These are phyloP conservation scores for Hylaeus anthracinus DNA, from an alignment of 1,140 invertebrate species.

Conservation along the genomic window DNA sequence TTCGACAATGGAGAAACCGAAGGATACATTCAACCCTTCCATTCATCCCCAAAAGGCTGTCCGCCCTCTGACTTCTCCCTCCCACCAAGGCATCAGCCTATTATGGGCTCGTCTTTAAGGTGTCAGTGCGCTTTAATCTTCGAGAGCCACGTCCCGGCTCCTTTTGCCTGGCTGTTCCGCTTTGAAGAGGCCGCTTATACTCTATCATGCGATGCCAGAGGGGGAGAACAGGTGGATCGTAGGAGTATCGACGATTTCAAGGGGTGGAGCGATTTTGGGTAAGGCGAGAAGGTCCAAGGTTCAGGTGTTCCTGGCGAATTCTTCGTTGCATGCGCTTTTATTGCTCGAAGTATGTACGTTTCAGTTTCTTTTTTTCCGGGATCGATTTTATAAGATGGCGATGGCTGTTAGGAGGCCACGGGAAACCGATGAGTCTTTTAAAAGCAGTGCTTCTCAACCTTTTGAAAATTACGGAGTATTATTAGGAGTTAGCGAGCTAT, in stretches of 20 bases:
- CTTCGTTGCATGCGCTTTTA: slow-evolving; percentile 16
- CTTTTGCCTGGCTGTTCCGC: slow-evolving; percentile 30
- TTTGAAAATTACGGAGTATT: no score
- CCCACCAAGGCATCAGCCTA: not conserved
- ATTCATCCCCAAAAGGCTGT: not conserved
- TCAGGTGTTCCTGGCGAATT: slow-evolving; percentile 38
- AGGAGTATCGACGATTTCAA: slow-evolving; percentile 66
- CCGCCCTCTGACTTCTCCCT: not conserved
- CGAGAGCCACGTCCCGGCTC: not conserved
- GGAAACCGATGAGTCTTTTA: not conserved
- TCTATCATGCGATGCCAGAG: slow-evolving; percentile 60
- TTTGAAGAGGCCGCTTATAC: slow-evolving; percentile 39
- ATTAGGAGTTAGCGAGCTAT: no score
- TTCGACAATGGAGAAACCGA: not conserved
- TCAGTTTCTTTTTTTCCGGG: not conserved
- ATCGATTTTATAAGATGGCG: not conserved
- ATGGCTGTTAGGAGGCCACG: not conserved
- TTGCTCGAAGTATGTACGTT: not conserved
- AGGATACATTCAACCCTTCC: slow-evolving; percentile 14
- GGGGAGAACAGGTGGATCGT: slow-evolving; percentile 72
- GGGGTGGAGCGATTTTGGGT: slow-evolving; percentile 37
- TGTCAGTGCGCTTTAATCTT: slow-evolving; percentile 52
- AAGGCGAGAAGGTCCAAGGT: slow-evolving; percentile 51
- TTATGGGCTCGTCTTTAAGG: slow-evolving; percentile 43
- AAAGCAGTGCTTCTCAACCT: no score